Evolutionary conservation across 2,797 vertebrate species (phyloP).

Genomic region (Pampus argenteus): DNA sequence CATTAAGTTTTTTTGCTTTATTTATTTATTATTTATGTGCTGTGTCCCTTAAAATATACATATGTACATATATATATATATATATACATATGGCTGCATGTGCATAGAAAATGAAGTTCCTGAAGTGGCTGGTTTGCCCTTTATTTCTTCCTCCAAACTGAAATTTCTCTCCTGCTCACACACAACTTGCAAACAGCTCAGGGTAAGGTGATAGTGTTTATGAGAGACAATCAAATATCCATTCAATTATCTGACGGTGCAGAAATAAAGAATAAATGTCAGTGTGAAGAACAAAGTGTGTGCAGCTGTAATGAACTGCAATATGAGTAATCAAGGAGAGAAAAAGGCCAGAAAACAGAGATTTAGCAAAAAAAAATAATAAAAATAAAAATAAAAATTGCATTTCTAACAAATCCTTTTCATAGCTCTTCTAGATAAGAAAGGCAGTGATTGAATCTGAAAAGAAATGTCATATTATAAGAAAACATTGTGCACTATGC

Average conservation of each 20-base stretch:
- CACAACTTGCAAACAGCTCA: slow-evolving; percentile 56
- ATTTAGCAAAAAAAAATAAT: too few relatives aligned
- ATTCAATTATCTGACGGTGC: slow-evolving; percentile 25
- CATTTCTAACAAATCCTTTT: neutral
- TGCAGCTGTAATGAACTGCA: slow-evolving; percentile 18
- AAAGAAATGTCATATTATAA: neutral
- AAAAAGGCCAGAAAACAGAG: neutral
- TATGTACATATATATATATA: too few relatives aligned
- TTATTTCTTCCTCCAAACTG: slow-evolving; percentile 21
- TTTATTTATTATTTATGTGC: too few relatives aligned
- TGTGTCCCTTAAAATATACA: too few relatives aligned
- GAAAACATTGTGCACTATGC: neutral
- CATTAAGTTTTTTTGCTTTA: neutral
- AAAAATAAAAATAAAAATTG: too few relatives aligned
- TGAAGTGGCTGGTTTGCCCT: slow-evolving; percentile 1
- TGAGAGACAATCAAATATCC: slow-evolving; percentile 36
- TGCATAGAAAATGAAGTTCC: neutral
- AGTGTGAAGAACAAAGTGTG: slow-evolving; percentile 16
- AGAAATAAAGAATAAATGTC: slow-evolving; percentile 3
- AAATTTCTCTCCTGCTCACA: slow-evolving; percentile 49
- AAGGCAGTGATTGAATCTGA: neutral
- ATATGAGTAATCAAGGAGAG: slow-evolving; percentile 6
- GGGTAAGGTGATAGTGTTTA: slow-evolving; percentile 40
- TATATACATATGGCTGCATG: neutral
- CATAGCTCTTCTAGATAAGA: neutral